A percentile compares a stretch with the other conserved stretches of the same genome.
Conservation (phyloP, 1,140 invertebrate species). For the Protaetia brevitarsis region DNA sequence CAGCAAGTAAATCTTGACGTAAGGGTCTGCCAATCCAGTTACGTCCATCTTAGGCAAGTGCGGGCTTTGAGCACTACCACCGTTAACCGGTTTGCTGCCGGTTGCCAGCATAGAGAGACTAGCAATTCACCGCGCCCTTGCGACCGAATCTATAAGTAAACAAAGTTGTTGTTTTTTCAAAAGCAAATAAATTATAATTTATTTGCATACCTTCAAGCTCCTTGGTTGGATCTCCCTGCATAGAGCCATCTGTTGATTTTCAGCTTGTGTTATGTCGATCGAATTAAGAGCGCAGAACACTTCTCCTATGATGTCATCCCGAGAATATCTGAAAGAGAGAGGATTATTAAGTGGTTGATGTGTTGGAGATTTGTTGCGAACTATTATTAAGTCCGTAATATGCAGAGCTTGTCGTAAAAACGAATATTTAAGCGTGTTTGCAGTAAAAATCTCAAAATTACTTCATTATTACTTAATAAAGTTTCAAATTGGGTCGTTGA, state of each 20-base stretch:
- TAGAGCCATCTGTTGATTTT: constrained; percentile 73
- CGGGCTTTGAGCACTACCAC: constrained; percentile 90
- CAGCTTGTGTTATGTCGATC: constrained; percentile 74
- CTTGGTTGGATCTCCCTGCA: constrained; percentile 82
- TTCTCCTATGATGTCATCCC: constrained; percentile 96
- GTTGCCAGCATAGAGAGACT: constrained; percentile 92
- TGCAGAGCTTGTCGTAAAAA: too few species aligned
- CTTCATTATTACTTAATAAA: too few species aligned
- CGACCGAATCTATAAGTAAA: constrained; percentile 66
- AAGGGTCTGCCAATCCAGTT: constrained; percentile 89
- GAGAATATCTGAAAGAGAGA: constrained; percentile 63
- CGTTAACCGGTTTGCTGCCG: constrained; percentile 81
- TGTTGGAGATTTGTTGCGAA: too few species aligned
- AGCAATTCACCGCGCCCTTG: constrained; percentile 88
- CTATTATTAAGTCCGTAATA: too few species aligned
- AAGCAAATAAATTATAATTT: constrained; percentile 24
- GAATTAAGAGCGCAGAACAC: constrained; percentile 82
- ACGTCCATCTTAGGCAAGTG: constrained; percentile 93
- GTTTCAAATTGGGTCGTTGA: too few species aligned
- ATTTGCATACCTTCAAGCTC: constrained; percentile 83
- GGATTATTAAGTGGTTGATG: too few species aligned
- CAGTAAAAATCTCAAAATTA: too few species aligned
- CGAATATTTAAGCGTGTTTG: too few species aligned
- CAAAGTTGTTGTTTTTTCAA: neutral
- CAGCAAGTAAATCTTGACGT: constrained; percentile 95